Conservation (phyloP, 1,140 invertebrate genomes). For the Lordiphosa stackelbergi region DNA sequence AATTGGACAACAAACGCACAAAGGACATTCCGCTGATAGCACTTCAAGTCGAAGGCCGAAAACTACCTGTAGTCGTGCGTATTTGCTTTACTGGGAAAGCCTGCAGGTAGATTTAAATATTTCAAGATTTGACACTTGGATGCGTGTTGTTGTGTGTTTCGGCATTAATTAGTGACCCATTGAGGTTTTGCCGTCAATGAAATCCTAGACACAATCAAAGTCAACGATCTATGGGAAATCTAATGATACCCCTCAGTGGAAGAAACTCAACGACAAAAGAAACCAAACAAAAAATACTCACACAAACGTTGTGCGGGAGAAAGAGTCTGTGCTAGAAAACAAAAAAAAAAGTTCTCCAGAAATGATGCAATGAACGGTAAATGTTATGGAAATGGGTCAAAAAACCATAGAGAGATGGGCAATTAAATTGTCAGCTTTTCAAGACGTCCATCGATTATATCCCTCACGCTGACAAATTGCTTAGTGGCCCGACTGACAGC, state of each 20-base stretch:
- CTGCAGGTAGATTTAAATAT: conserved; percentile 13
- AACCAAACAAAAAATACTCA: conserved; percentile 12
- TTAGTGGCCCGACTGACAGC: conserved; percentile 5
- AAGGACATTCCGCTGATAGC: conserved; percentile 28
- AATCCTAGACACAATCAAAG: conserved; percentile 43
- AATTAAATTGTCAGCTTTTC: conserved; percentile 59
- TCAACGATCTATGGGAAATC: conserved; percentile 29
- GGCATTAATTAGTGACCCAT: conserved; percentile 50
- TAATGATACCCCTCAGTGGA: conserved; percentile 19
- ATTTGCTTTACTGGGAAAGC: conserved; percentile 19
- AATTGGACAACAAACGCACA: conserved; percentile 17
- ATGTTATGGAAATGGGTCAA: conserved; percentile 52
- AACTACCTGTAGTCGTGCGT: conserved; percentile 33
- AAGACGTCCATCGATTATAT: conserved; percentile 45
- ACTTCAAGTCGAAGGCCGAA: conserved; percentile 9
- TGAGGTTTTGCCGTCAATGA: conserved; percentile 42
- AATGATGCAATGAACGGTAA: conserved; percentile 57
- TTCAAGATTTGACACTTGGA: conserved; percentile 45
- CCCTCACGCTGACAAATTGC: conserved; percentile 44
- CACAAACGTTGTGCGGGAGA: conserved; percentile 21
- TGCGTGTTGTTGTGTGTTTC: conserved; percentile 16
- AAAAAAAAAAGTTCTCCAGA: conserved; percentile 11
- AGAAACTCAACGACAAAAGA: conserved; percentile 1
- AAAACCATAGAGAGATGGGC: conserved; percentile 29
- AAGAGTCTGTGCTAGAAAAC: conserved; percentile 2